A percentile compares a stretch with the other conserved stretches of the same genome.
phyloP scores from a whole-genome alignment of 2,797 vertebrate genomes.

The Macrochelys suwanniensis region DNA sequence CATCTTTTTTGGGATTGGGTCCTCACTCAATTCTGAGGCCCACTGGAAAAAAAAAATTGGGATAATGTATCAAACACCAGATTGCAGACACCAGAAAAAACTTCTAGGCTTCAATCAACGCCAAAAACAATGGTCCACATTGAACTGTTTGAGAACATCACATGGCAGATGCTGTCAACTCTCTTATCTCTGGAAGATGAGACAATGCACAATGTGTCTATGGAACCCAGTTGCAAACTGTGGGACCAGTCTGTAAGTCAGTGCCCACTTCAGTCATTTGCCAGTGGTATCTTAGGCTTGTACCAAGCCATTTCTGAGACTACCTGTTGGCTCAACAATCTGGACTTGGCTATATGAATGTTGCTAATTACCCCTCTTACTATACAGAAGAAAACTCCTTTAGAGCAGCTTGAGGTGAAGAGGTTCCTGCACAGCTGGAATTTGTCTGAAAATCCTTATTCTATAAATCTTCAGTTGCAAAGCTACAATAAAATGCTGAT shows the following conservation, averaged over 20 bases:
- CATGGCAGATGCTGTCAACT: not conserved
- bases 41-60: not conserved
- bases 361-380: not conserved
- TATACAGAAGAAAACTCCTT: not conserved
- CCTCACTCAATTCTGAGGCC: not conserved
- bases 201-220: not conserved
- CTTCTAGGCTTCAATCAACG: not conserved
- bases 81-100: not conserved
- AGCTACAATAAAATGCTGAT: slow-evolving; percentile 51
- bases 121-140: not conserved
- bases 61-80: not conserved
- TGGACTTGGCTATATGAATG: not conserved
- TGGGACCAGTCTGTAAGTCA: not conserved
- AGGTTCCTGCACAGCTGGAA: not conserved
- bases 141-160: not conserved
- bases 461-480: slow-evolving; percentile 30
- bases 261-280: not conserved
- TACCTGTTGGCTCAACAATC: not conserved
- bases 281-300: not conserved
- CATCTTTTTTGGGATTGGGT: not conserved
- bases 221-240: not conserved
- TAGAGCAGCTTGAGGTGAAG: not conserved
- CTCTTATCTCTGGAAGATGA: not conserved
- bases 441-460: too few relatives aligned
- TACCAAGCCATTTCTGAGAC: not conserved